phyloP scores from a whole-genome alignment of 2,888 invertebrate species.

The Pachydiplax longipennis region DNA sequence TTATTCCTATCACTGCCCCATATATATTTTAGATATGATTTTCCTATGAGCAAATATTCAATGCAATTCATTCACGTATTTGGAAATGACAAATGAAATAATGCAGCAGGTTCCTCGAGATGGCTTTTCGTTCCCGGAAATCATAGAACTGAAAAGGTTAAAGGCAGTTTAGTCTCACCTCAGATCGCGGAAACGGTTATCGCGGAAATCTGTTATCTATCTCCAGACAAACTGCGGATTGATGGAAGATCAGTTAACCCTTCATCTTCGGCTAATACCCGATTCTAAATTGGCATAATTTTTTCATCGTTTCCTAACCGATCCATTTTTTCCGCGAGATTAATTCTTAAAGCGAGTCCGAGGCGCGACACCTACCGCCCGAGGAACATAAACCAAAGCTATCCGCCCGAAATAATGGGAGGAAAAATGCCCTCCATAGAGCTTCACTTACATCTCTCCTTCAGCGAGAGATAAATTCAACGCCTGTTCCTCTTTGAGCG shows the following conservation, averaged over 20 bases:
- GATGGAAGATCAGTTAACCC: not conserved
- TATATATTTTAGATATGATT: too few relatives aligned
- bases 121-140: too few relatives aligned
- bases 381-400: not conserved
- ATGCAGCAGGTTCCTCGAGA: too few relatives aligned
- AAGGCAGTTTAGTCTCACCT: too few relatives aligned
- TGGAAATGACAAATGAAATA: too few relatives aligned
- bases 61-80: too few relatives aligned
- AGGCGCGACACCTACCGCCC: conserved; percentile 12
- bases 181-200: too few relatives aligned
- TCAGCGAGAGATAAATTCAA: not conserved
- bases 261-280: not conserved
- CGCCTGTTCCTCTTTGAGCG: not conserved
- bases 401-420: not conserved
- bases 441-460: not conserved
- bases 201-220: not conserved
- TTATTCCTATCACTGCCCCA: too few relatives aligned
- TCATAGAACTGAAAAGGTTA: too few relatives aligned
- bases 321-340: not conserved
- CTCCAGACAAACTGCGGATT: not conserved
- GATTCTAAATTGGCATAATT: not conserved
- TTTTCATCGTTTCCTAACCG: not conserved
- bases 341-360: not conserved
- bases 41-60: too few relatives aligned
- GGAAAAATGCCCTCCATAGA: not conserved